A percentile compares a stretch with the other conserved stretches of the same genome.
Conservation (phyloP, 2,113 vertebrate species). For the Lepisosteus oculatus region DNA sequence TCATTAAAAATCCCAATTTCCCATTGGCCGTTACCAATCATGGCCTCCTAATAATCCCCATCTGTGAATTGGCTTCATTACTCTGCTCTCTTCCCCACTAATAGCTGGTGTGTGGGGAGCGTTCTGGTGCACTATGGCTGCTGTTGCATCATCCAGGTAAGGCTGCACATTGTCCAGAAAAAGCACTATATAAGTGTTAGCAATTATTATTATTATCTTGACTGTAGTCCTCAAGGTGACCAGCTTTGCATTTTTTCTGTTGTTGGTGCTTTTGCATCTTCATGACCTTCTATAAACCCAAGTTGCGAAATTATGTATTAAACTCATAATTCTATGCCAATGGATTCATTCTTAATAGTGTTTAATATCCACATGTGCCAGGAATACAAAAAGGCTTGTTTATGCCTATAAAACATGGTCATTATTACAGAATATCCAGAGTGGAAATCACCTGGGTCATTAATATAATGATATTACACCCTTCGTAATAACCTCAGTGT, state of each 20-base stretch:
- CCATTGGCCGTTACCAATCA: too few species aligned
- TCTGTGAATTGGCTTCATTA: too few species aligned
- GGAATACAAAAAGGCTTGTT: background rate
- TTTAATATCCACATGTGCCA: background rate
- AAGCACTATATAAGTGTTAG: too few species aligned
- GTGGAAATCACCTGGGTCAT: constrained; percentile 48
- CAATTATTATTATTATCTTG: background rate
- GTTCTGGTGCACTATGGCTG: too few species aligned
- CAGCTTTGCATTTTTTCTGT: background rate
- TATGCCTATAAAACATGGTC: background rate
- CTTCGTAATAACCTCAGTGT: constrained; percentile 38
- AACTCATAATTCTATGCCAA: background rate
- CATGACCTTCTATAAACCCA: background rate
- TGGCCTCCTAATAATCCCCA: too few species aligned
- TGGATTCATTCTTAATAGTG: background rate
- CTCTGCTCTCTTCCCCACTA: too few species aligned
- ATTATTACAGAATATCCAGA: constrained; percentile 29
- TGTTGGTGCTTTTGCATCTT: background rate
- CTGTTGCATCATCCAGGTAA: too few species aligned
- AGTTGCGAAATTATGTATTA: background rate
- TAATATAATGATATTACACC: constrained; percentile 40
- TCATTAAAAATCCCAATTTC: too few species aligned
- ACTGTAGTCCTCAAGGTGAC: background rate
- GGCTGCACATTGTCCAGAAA: too few species aligned
- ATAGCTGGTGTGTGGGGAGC: too few species aligned